Evolutionary conservation across 2,888 invertebrate species (phyloP).

Genomic region (Danaus chrysippus): DNA sequence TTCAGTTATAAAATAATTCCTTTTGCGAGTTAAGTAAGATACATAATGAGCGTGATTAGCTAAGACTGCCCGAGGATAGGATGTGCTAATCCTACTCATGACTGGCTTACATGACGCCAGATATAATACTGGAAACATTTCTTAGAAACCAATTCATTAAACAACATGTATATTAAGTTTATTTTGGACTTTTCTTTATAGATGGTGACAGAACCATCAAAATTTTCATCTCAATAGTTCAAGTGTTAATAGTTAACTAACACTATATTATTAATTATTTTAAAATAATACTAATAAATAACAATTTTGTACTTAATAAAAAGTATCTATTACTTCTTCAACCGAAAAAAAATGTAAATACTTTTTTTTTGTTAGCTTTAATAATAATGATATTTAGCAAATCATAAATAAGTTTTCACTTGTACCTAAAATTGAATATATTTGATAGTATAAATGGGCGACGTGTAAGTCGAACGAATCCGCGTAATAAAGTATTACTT

Average conservation of each 20-base stretch:
- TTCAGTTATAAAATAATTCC: constrained; percentile 27
- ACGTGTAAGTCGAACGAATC: constrained; percentile 49
- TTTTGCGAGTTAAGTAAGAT: constrained; percentile 53
- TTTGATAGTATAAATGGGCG: constrained; percentile 11
- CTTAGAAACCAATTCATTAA: background rate
- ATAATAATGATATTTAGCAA: background rate
- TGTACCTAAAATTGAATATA: background rate
- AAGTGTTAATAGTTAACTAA: too few species aligned
- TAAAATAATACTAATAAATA: too few species aligned
- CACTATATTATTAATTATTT: too few species aligned
- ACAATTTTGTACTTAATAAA: too few species aligned
- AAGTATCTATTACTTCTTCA: too few species aligned
- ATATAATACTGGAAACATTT: background rate
- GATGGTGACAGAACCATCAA: too few species aligned
- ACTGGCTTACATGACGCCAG: constrained; percentile 44
- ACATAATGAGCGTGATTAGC: constrained; percentile 74
- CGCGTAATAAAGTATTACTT: constrained; percentile 72
- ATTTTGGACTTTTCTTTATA: background rate
- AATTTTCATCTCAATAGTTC: too few species aligned
- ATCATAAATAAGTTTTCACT: background rate
- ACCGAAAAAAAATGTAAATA: too few species aligned
- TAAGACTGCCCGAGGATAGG: constrained; percentile 62
- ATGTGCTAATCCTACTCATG: constrained; percentile 71
- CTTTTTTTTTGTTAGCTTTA: too few species aligned
- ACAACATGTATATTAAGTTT: background rate